Evolutionary conservation across 2,113 vertebrate species (phyloP).

Genomic region (Neotoma lepida): DNA sequence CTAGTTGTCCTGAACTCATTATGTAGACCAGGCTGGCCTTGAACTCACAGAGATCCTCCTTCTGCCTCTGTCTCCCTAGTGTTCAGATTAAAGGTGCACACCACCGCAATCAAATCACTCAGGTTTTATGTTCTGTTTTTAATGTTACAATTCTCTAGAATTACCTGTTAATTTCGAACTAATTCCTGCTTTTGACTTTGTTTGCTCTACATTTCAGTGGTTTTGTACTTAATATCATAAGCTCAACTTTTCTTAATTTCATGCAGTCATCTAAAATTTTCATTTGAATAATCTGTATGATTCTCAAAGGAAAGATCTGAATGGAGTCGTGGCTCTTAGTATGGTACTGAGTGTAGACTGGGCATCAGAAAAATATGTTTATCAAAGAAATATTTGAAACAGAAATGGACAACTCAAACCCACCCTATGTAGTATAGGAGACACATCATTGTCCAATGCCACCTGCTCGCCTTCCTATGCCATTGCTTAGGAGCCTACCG

Average conservation of each 20-base stretch:
- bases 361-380: not conserved
- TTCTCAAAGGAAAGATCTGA: not conserved
- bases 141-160: not conserved
- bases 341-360: not conserved
- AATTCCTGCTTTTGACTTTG: conserved; percentile 7
- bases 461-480: not conserved
- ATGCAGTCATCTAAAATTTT: not conserved
- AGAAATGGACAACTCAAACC: not conserved
- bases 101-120: not conserved
- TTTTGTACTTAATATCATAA: not conserved
- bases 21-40: not conserved
- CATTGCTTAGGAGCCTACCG: not conserved
- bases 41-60: not conserved
- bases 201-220: not conserved
- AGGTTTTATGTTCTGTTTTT: conserved; percentile 27
- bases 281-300: not conserved
- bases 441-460: not conserved
- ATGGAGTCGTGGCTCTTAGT: not conserved
- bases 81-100: not conserved
- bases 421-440: not conserved
- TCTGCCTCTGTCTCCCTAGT: not conserved
- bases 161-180: not conserved
- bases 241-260: not conserved
- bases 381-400: conserved; percentile 5
- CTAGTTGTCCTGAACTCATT: not conserved